Conservation (phyloP, 2,797 vertebrate genomes). For the Threskiornis aethiopicus region DNA sequence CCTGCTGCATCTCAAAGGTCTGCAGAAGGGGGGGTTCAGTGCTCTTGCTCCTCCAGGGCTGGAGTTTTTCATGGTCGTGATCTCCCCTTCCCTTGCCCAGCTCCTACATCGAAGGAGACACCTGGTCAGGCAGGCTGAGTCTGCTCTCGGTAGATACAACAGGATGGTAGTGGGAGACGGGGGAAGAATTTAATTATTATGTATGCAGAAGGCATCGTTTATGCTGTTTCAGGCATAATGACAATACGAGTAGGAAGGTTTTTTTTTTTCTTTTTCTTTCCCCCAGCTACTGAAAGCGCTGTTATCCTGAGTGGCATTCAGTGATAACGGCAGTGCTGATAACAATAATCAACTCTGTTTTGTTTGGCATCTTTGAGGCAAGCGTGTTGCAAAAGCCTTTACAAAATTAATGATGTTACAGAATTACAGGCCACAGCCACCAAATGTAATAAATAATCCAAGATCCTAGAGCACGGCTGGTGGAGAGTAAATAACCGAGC, state of each 20-base stretch:
- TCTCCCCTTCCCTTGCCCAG: neutral
- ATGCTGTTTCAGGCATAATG: neutral
- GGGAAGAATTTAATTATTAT: neutral
- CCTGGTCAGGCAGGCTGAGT: neutral
- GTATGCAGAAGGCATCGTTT: neutral
- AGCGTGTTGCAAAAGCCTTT: neutral
- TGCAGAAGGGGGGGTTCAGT: neutral
- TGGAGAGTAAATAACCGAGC: neutral
- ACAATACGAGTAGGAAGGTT: neutral
- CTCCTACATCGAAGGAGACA: neutral
- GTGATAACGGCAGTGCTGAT: neutral
- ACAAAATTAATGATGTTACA: neutral
- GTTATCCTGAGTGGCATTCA: neutral
- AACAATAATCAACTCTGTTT: neutral
- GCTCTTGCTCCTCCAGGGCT: neutral
- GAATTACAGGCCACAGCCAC: neutral
- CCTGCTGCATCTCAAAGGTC: slow-evolving; percentile 76
- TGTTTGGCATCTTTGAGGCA: neutral
- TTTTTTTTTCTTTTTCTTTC: neutral
- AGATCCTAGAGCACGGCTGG: neutral
- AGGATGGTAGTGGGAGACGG: fast-evolving
- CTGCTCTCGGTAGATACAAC: neutral
- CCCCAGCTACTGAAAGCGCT: neutral
- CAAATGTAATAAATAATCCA: neutral
- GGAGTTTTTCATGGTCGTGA: neutral